These are phyloP conservation scores for Cydia strobilella DNA, from an alignment of 1,140 invertebrate species.

Conservation along the genomic window DNA sequence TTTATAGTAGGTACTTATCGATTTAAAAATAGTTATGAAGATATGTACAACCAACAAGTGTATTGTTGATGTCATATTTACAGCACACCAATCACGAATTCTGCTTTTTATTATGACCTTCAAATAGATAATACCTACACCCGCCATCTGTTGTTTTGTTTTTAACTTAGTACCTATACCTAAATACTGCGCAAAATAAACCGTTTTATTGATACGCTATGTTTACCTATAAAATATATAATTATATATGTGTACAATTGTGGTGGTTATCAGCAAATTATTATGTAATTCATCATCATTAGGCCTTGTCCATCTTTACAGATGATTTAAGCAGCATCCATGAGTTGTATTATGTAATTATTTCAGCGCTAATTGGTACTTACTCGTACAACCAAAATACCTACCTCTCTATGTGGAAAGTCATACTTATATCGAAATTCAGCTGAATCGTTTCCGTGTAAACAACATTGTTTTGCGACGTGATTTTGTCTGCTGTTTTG, in stretches of 20 bases:
- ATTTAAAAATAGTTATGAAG: no score
- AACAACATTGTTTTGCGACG: neutral
- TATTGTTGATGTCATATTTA: no score
- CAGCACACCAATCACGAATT: neutral
- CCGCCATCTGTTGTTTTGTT: neutral
- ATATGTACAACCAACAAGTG: no score
- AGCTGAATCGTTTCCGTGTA: neutral
- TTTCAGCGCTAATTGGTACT: neutral
- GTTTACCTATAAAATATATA: no score
- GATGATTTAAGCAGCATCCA: no score
- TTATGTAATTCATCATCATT: conserved; percentile 6
- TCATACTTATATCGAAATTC: neutral
- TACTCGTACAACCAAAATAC: neutral
- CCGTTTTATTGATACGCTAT: neutral
- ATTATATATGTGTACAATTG: neutral
- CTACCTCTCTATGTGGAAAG: neutral
- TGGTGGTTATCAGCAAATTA: neutral
- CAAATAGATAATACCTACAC: neutral
- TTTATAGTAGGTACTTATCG: no score
- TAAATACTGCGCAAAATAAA: neutral
- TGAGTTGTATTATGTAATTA: conserved; percentile 6
- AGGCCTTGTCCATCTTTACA: no score
- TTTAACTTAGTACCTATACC: neutral
- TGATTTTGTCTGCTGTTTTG: neutral
- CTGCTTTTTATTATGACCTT: neutral